Evolutionary conservation across 2,888 invertebrate species (phyloP), one percentile per base, ranked within the genome.

Genomic region (Catocala sponsa): DNA sequence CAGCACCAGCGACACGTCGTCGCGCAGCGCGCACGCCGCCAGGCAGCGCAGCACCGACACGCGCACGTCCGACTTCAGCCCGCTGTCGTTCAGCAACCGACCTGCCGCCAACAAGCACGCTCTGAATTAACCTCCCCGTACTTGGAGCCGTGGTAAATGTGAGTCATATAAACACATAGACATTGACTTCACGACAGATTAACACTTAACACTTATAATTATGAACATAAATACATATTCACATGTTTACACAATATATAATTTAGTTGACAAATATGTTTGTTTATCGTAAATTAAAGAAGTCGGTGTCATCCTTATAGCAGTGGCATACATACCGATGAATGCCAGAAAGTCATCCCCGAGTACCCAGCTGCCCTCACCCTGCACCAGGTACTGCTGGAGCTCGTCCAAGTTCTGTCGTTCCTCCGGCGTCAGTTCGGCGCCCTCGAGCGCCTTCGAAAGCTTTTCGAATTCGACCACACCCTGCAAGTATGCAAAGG

Each of bases 291-390:
- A 35, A 35, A 35, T 35, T 6, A 0, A 35, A 5, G 35, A 38
- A 38, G 9, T 1, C 9, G 35, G 6, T 38, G 35, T 5, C 35
- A 35, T 15, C 15, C 2, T 15, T 15, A 35, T 38, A 7, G 6
- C 9, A 6, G 35, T 7, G 25, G 25, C 25, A 25, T 12, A 49
- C 82, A 60, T 72, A 97, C 97, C 97, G 63, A 98, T 95, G 86
- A 98, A 98, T 59, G 95, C 95, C 49, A 98, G 95, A 90, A 98
- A 98, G 78, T 97, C 97, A 81, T 98, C 98, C 9, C 98, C 97
- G 25, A 98, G 95, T 60, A 98, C 98, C 98, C 98, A 98, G 81
- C 98, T 98, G 61, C 98, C 98, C 85, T 98, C 98, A 78, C 98
- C 97, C 74, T 97, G 97, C 76, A 98, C 95, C 87, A 98, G 96